Evolutionary conservation across 2,888 invertebrate species (phyloP).

Genomic region (Eupithecia centaureata): DNA sequence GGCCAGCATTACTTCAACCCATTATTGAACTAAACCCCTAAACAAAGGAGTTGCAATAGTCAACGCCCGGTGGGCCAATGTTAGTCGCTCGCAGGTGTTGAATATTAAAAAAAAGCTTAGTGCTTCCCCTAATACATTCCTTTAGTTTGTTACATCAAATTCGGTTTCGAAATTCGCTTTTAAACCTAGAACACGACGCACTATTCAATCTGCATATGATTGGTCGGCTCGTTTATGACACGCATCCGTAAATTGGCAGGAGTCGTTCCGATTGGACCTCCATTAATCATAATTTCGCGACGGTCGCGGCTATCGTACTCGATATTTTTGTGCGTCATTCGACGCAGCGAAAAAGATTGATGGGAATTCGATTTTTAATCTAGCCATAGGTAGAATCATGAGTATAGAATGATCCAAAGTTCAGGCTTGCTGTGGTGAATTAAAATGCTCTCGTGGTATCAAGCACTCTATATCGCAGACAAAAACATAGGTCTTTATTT

Average conservation of each 20-base stretch:
- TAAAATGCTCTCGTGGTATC: too few relatives aligned
- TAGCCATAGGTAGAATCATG: background rate
- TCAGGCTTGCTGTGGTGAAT: too few relatives aligned
- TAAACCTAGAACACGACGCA: background rate
- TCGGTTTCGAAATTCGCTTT: background rate
- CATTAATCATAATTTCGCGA: constrained; percentile 52
- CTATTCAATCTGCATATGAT: constrained; percentile 8
- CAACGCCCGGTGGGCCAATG: too few relatives aligned
- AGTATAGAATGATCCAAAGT: too few relatives aligned
- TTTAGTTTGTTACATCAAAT: background rate
- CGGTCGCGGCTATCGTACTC: background rate
- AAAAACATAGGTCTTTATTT: too few relatives aligned
- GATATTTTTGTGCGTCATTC: constrained; percentile 3
- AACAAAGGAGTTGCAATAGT: too few relatives aligned
- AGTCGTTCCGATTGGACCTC: constrained; percentile 46
- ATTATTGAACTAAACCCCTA: too few relatives aligned
- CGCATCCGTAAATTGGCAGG: constrained; percentile 44
- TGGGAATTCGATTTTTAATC: background rate
- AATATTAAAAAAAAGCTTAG: too few relatives aligned
- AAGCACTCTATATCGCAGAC: too few relatives aligned
- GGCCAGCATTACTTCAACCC: too few relatives aligned
- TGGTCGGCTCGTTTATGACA: constrained; percentile 36
- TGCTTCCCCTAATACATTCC: too few relatives aligned
- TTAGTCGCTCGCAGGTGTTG: too few relatives aligned
- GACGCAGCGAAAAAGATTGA: background rate